Percentiles rank a stretch among this genome's conserved stretches.
Conservation (phyloP, 2,888 invertebrate genomes). For the Eupeodes luniger region DNA sequence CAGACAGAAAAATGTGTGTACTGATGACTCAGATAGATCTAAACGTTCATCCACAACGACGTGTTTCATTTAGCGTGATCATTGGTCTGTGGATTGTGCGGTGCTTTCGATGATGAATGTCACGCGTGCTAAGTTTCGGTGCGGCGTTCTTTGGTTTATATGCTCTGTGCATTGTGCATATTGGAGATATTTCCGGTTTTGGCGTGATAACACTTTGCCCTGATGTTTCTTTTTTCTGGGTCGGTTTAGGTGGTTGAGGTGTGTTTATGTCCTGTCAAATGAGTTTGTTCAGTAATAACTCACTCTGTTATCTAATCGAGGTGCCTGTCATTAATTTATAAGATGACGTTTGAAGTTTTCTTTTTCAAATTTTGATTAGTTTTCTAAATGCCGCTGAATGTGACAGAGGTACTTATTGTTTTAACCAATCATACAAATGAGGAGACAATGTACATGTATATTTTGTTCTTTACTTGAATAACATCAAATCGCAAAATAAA, state of each 20-base stretch:
- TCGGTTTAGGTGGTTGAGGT: neutral
- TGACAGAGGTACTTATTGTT: neutral
- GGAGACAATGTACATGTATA: no score
- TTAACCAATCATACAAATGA: neutral
- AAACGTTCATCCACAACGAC: neutral
- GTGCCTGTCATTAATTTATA: slow-evolving; percentile 2
- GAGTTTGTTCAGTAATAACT: slow-evolving; percentile 21
- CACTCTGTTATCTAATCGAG: slow-evolving; percentile 6
- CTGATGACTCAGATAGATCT: neutral
- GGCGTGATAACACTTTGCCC: slow-evolving; percentile 6
- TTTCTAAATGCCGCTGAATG: neutral
- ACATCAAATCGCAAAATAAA: no score
- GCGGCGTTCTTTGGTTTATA: neutral
- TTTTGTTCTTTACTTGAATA: no score
- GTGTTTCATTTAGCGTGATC: slow-evolving; percentile 27
- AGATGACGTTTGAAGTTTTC: neutral
- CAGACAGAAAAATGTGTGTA: slow-evolving; percentile 39
- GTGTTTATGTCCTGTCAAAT: slow-evolving; percentile 3
- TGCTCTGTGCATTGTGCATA: neutral
- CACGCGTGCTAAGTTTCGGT: slow-evolving; percentile 28
- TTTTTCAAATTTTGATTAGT: neutral
- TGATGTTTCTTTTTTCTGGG: neutral
- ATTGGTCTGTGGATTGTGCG: slow-evolving; percentile 30
- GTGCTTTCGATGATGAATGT: slow-evolving; percentile 37
- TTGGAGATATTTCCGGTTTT: neutral